These are phyloP conservation scores for Linurgus olivaceus DNA, from an alignment of 2,797 vertebrate species.

Conservation along the genomic window DNA sequence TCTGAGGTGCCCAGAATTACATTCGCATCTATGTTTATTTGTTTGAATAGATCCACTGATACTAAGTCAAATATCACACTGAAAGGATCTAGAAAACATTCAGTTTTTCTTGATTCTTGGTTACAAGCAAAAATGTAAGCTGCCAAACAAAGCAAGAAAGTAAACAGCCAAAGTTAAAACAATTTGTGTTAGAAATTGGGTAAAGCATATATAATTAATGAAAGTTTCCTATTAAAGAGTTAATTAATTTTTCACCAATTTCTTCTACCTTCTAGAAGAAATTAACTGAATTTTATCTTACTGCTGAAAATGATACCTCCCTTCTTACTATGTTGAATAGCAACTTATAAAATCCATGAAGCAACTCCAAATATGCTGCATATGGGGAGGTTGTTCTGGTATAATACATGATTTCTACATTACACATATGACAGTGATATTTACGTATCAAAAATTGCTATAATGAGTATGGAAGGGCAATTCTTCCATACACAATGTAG, in stretches of 20 bases:
- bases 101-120: not conserved
- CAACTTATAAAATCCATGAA: constrained; percentile 11
- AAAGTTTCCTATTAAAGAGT: not conserved
- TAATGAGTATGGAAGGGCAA: not conserved
- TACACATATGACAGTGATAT: not conserved
- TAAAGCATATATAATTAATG: not conserved
- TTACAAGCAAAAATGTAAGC: not conserved
- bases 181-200: not conserved
- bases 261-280: not conserved
- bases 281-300: not conserved
- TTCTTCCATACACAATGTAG: not conserved
- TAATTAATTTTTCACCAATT: not conserved
- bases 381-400: not conserved
- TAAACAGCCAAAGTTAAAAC: not conserved
- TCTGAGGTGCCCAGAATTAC: not conserved
- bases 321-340: not conserved
- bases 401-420: not conserved
- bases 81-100: not conserved
- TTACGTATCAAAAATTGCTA: not conserved
- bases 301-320: not conserved
- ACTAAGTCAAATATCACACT: not conserved
- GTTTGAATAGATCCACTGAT: not conserved
- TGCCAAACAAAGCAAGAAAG: not conserved
- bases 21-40: fast-evolving
- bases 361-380: not conserved